Conservation (phyloP, 2,113 vertebrate species). For the Rattus rattus region DNA sequence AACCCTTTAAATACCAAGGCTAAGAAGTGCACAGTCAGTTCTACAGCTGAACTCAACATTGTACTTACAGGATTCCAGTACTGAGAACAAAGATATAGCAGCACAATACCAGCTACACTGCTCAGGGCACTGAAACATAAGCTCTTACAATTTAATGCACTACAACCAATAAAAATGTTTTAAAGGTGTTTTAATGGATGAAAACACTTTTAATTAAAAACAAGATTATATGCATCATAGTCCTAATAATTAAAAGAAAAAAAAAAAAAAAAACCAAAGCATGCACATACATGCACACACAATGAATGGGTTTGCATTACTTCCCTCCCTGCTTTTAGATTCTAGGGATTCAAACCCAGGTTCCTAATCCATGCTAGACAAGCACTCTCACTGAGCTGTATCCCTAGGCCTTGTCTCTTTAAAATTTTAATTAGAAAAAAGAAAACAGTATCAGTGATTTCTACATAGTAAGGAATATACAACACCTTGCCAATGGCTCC, state of each 20-base stretch:
- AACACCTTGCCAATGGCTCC: background rate
- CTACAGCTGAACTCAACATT: background rate
- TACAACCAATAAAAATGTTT: background rate
- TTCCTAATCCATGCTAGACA: background rate
- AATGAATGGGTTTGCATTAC: background rate
- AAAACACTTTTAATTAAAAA: conserved; percentile 9
- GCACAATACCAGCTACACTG: background rate
- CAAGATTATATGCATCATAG: background rate
- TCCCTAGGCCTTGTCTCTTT: background rate
- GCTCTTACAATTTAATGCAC: background rate
- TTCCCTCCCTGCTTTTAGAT: background rate
- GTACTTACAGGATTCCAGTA: background rate
- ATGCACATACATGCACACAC: background rate
- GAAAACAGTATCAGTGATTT: background rate
- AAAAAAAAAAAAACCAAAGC: background rate
- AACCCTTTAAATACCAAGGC: background rate
- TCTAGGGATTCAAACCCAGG: background rate
- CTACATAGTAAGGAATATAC: background rate
- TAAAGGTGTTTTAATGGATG: background rate
- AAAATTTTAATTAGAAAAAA: background rate
- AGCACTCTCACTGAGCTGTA: background rate
- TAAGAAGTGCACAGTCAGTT: background rate
- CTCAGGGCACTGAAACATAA: background rate
- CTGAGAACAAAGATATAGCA: background rate
- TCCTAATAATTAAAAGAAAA: conserved; percentile 3